phyloP scores from a whole-genome alignment of 2,113 vertebrate genomes.

The Oriolus oriolus region DNA sequence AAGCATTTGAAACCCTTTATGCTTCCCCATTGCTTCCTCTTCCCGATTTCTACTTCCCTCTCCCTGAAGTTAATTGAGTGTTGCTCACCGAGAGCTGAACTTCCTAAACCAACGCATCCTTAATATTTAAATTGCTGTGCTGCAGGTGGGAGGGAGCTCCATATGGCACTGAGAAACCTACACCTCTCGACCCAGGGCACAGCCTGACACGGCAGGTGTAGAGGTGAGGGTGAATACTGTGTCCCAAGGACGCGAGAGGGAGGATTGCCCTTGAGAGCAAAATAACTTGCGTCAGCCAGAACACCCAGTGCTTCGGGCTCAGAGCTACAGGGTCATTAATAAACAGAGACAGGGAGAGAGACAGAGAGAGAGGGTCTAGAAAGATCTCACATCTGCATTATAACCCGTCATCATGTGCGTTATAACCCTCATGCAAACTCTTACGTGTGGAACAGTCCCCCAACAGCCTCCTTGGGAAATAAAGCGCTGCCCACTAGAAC shows the following conservation, averaged over 20 bases:
- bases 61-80: not conserved
- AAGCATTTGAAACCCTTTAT: not conserved
- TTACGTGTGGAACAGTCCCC: not conserved
- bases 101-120: not conserved
- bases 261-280: not conserved
- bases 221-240: not conserved
- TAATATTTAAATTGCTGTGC: not conserved
- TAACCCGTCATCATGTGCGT: not conserved
- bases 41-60: not conserved
- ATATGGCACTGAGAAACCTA: rapidly evolving
- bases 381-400: not conserved
- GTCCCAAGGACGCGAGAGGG: not conserved
- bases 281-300: not conserved
- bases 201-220: not conserved
- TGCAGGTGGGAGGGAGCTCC: not conserved
- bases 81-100: not conserved
- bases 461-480: not conserved
- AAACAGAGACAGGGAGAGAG: not conserved
- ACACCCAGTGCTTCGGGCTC: not conserved
- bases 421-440: not conserved
- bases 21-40: not conserved
- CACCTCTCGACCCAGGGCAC: not conserved
- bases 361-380: not conserved
- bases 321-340: not conserved
- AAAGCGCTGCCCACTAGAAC: rapidly evolving